phyloP scores from a whole-genome alignment of 92 coral and sea anemone genomes.

The Siderastrea siderea region DNA sequence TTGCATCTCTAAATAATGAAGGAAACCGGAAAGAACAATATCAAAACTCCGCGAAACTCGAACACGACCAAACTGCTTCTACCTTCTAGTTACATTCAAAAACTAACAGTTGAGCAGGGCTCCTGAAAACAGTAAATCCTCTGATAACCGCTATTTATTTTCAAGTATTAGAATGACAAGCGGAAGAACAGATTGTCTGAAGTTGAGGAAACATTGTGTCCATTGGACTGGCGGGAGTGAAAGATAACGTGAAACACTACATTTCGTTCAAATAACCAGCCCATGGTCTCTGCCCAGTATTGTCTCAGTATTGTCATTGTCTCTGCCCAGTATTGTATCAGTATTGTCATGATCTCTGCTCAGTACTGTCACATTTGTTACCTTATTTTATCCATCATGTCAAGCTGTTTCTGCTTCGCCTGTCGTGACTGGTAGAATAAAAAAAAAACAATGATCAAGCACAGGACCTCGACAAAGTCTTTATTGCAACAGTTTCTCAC shows the following conservation, averaged over 20 bases:
- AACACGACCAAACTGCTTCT: not conserved
- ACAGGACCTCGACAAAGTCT: not conserved
- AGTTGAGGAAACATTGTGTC: too few relatives aligned
- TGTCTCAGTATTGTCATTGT: too few relatives aligned
- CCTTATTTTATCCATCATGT: slow-evolving; percentile 93
- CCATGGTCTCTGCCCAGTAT: too few relatives aligned
- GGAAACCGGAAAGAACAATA: not conserved
- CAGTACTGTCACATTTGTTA: not conserved
- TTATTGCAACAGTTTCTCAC: not conserved
- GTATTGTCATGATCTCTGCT: not conserved
- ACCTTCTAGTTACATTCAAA: not conserved
- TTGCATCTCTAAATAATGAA: slow-evolving; percentile 79
- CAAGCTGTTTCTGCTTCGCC: slow-evolving; percentile 84
- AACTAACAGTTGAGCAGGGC: too few relatives aligned
- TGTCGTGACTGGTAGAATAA: slow-evolving; percentile 78
- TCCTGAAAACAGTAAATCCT: too few relatives aligned
- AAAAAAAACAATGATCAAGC: not conserved
- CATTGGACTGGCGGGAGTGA: too few relatives aligned
- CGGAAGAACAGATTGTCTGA: too few relatives aligned
- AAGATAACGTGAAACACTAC: too few relatives aligned
- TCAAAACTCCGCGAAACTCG: not conserved
- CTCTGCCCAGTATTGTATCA: not conserved
- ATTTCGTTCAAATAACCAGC: too few relatives aligned
- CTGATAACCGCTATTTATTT: too few relatives aligned
- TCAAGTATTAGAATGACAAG: too few relatives aligned